A percentile compares a stretch with the other conserved stretches of the same genome.
Evolutionary conservation across 92 coral and sea anemone genomes (phyloP).

Genomic region (Epizoanthus illoricatus): DNA sequence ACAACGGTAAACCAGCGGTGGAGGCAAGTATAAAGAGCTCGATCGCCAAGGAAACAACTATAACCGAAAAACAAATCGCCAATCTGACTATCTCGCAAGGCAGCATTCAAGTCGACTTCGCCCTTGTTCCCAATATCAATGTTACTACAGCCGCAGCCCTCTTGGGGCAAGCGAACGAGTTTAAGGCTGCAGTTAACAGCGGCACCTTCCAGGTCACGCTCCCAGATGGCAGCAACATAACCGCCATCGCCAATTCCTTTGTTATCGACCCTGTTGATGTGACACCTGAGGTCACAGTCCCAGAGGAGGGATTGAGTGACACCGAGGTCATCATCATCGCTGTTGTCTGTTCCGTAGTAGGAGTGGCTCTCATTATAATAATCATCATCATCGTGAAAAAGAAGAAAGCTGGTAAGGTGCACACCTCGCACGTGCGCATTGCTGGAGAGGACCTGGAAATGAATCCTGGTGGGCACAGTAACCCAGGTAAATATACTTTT

Average conservation of each 20-base stretch:
- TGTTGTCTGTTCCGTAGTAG: slow-evolving; percentile 28
- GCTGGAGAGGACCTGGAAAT: too few species aligned
- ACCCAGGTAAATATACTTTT: too few species aligned
- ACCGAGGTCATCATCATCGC: slow-evolving; percentile 38
- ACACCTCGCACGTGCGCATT: too few species aligned
- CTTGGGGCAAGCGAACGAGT: background rate
- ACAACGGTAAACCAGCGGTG: background rate
- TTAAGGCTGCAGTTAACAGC: background rate
- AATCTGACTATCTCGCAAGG: slow-evolving; percentile 15
- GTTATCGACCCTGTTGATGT: background rate
- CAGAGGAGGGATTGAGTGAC: background rate
- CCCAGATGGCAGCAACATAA: slow-evolving; percentile 19
- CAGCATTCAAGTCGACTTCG: slow-evolving; percentile 28
- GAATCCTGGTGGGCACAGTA: too few species aligned
- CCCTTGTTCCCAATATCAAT: slow-evolving; percentile 2
- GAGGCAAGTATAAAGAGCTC: background rate
- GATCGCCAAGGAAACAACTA: background rate
- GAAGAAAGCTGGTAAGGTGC: too few species aligned
- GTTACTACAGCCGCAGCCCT: slow-evolving; percentile 6
- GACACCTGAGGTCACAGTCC: background rate
- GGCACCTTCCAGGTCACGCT: slow-evolving; percentile 10
- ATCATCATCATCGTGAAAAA: too few species aligned
- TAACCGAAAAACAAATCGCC: background rate
- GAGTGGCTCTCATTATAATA: background rate
- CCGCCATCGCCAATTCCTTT: slow-evolving; percentile 22